These are phyloP conservation scores for Brachypalpus laphriformis DNA, from an alignment of 2,888 invertebrate species.

Conservation along the genomic window DNA sequence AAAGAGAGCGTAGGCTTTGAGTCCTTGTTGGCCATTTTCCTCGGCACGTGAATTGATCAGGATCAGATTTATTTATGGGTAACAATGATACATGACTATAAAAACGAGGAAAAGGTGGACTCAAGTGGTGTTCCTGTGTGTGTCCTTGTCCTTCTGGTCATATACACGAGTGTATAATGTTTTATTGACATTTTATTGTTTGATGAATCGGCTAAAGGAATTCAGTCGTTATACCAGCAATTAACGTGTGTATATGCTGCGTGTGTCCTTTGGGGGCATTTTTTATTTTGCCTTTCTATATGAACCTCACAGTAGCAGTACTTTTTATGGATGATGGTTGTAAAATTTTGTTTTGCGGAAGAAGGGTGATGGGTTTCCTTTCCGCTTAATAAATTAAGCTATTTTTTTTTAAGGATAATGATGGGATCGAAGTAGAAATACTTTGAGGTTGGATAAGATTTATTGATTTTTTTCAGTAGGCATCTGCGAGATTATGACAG, in stretches of 20 bases:
- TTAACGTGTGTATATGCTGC: constrained; percentile 27
- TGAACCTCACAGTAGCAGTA: neutral
- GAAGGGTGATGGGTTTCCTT: neutral
- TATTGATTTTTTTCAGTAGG: neutral
- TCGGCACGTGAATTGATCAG: constrained; percentile 44
- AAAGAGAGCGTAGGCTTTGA: neutral
- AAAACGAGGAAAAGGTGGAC: constrained; percentile 7
- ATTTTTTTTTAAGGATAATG: neutral
- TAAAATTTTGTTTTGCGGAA: constrained; percentile 13
- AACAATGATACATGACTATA: constrained; percentile 46
- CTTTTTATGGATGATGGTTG: constrained; percentile 8
- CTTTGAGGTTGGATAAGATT: neutral
- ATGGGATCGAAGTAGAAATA: neutral
- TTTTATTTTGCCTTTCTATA: neutral
- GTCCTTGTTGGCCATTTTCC: constrained; percentile 11
- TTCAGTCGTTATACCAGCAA: constrained; percentile 25
- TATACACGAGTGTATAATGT: constrained; percentile 31
- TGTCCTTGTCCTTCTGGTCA: neutral
- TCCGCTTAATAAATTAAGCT: constrained; percentile 42
- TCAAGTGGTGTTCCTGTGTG: neutral
- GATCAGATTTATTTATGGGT: constrained; percentile 44
- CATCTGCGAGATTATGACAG: too few species aligned
- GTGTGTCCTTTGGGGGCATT: neutral
- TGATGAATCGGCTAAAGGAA: constrained; percentile 40
- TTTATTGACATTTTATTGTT: constrained; percentile 52